phyloP scores from a whole-genome alignment of 2,113 vertebrate genomes.

The Plecotus auritus region DNA sequence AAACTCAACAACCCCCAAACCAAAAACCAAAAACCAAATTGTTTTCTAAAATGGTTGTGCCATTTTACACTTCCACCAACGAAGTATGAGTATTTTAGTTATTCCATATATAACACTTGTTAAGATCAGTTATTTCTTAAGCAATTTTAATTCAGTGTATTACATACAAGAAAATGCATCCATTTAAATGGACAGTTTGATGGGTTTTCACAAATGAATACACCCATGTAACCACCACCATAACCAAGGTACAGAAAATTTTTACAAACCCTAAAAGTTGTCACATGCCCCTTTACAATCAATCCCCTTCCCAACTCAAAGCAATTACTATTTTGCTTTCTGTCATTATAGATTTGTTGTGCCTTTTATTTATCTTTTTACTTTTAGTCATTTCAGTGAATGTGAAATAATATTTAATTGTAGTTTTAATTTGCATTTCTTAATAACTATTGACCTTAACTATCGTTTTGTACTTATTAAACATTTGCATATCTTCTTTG shows the following conservation, averaged over 20 bases:
- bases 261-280: background rate
- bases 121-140: background rate
- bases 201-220: background rate
- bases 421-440: slow-evolving; percentile 22
- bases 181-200: background rate
- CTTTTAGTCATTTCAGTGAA: background rate
- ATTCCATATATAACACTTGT: background rate
- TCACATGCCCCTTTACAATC: background rate
- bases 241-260: background rate
- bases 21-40: background rate
- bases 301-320: background rate
- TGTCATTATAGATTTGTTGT: background rate
- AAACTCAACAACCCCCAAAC: background rate
- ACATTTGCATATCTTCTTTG: background rate
- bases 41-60: background rate
- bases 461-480: background rate
- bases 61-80: background rate
- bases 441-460: background rate
- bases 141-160: background rate
- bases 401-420: background rate
- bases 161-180: background rate
- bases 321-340: background rate
- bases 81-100: background rate
- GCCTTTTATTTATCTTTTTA: background rate
- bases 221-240: background rate